These are phyloP conservation scores for Apodemus agrarius DNA, from an alignment of 2,797 vertebrate species.

Conservation along the genomic window DNA sequence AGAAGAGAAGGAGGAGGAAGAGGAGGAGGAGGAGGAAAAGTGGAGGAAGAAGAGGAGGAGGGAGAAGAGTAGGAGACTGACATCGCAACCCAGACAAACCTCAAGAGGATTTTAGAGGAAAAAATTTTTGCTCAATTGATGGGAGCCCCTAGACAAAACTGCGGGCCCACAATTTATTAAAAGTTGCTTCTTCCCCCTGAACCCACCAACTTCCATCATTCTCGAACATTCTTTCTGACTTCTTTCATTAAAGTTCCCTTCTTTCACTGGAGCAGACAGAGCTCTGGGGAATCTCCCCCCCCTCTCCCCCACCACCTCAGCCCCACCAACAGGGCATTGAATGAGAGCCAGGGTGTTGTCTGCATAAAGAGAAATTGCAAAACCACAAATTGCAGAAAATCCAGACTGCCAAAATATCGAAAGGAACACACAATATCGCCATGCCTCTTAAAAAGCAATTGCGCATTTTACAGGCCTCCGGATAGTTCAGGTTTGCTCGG, in stretches of 20 bases:
- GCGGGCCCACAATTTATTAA: slow-evolving; percentile 59
- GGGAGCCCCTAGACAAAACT: slow-evolving; percentile 51
- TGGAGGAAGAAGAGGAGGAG: fast-evolving
- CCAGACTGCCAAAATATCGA: slow-evolving; percentile 80
- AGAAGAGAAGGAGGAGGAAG: background rate
- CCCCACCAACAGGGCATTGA: slow-evolving; percentile 75
- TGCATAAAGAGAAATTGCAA: slow-evolving; percentile 82
- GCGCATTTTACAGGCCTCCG: slow-evolving; percentile 80
- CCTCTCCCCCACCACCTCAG: background rate
- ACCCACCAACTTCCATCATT: slow-evolving; percentile 48
- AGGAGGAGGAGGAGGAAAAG: background rate
- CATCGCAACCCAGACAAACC: background rate
- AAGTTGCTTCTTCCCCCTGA: slow-evolving; percentile 52
- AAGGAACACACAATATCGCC: slow-evolving; percentile 81
- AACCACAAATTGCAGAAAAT: slow-evolving; percentile 84
- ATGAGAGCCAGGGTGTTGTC: slow-evolving; percentile 80
- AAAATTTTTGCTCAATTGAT: background rate
- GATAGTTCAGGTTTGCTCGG: slow-evolving; percentile 81
- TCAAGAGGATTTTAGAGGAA: background rate
- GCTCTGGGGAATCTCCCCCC: slow-evolving; percentile 70
- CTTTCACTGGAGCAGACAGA: slow-evolving; percentile 70
- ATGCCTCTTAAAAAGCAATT: slow-evolving; percentile 84
- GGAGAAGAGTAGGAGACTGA: background rate
- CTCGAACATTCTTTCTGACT: slow-evolving; percentile 77
- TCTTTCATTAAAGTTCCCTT: slow-evolving; percentile 76